Percentiles rank a stretch among this genome's conserved stretches.
Evolutionary conservation across 2,797 vertebrate species (phyloP).

Genomic region (Macropus fuliginosus): DNA sequence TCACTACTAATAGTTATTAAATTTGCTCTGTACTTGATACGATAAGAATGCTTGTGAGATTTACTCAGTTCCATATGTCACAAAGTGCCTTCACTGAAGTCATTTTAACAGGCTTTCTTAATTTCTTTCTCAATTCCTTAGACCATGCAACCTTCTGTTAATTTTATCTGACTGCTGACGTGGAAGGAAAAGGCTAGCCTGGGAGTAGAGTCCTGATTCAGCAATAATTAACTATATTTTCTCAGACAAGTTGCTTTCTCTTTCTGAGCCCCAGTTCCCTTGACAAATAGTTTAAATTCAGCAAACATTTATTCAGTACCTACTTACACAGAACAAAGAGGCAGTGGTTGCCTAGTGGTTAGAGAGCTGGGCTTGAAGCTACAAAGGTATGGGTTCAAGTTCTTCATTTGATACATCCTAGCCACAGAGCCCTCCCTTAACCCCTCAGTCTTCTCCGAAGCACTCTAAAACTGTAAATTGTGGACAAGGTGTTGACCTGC

Average conservation of each 20-base stretch:
- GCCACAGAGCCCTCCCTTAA: not conserved
- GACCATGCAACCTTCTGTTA: not conserved
- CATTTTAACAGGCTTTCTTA: conserved; percentile 6
- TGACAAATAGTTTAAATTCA: not conserved
- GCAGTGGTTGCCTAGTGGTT: not conserved
- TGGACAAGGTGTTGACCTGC: not conserved
- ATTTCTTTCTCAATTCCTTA: not conserved
- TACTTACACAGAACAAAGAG: not conserved
- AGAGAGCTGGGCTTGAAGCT: not conserved
- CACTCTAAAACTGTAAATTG: not conserved
- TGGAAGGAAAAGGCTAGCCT: not conserved
- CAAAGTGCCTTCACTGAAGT: conserved; percentile 8
- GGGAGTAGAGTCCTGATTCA: not conserved
- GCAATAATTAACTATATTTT: not conserved
- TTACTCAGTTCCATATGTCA: conserved; percentile 2
- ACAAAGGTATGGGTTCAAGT: not conserved
- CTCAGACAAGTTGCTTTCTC: not conserved
- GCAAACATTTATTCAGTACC: not conserved
- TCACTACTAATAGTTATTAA: conserved; percentile 72
- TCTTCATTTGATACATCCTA: not conserved
- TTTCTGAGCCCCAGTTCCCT: not conserved
- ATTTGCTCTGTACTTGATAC: conserved; percentile 69
- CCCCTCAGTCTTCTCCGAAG: not conserved
- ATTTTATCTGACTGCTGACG: not conserved
- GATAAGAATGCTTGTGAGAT: conserved; percentile 49